A percentile compares a stretch with the other conserved stretches of the same genome.
Conservation (phyloP, 2,888 invertebrate genomes). For the Aradus depressus region DNA sequence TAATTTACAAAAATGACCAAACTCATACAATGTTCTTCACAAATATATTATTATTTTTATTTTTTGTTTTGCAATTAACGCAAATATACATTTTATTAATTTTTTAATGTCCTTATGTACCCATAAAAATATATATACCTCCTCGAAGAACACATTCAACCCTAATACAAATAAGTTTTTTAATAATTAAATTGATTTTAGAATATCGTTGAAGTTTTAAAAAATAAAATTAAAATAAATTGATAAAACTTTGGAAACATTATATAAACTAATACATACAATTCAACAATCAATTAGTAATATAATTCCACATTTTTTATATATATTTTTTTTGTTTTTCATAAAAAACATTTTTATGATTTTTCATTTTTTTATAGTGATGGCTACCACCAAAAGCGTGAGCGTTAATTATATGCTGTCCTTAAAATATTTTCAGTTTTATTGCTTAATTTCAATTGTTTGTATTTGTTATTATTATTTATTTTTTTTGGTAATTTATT, state of each 20-base stretch:
- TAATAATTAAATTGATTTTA: too few species aligned
- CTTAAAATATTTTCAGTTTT: too few species aligned
- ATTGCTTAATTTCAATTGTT: too few species aligned
- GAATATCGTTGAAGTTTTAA: slow-evolving; percentile 28
- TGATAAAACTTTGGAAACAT: slow-evolving; percentile 14
- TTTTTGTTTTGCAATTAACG: slow-evolving; percentile 13
- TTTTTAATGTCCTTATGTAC: not conserved
- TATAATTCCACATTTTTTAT: slow-evolving; percentile 16
- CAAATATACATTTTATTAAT: not conserved
- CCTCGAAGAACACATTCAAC: slow-evolving; percentile 26
- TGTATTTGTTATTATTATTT: too few species aligned
- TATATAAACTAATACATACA: slow-evolving; percentile 21
- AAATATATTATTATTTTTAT: slow-evolving; percentile 15
- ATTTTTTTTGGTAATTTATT: too few species aligned
- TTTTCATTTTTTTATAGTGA: not conserved
- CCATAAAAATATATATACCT: slow-evolving; percentile 24
- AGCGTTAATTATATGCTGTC: too few species aligned
- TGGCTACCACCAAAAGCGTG: too few species aligned
- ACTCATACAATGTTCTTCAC: not conserved
- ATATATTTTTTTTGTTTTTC: not conserved
- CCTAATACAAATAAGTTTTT: slow-evolving; percentile 24
- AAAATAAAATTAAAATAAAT: slow-evolving; percentile 22
- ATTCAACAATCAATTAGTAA: slow-evolving; percentile 20
- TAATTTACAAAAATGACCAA: slow-evolving; percentile 7
- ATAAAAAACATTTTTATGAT: not conserved